Evolutionary conservation across 2,888 invertebrate genomes (phyloP).

Genomic region (Tetropium fuscum): DNA sequence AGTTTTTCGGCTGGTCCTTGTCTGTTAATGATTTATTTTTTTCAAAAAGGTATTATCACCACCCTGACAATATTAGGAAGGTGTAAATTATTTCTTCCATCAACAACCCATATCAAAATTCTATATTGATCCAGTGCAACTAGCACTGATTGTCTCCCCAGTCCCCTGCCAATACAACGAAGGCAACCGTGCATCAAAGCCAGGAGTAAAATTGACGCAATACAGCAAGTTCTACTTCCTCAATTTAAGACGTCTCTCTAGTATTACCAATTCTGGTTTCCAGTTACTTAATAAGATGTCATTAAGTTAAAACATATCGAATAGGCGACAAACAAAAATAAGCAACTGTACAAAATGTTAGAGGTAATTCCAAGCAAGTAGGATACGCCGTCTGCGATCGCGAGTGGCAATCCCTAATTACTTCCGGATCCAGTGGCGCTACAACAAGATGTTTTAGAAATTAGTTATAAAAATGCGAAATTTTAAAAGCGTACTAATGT

Average conservation of each 20-base stretch:
- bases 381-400: neutral
- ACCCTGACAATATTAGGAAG: too few relatives aligned
- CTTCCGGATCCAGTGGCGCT: neutral
- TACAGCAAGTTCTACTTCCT: constrained; percentile 4
- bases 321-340: neutral
- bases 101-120: too few relatives aligned
- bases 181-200: constrained; percentile 7
- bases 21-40: too few relatives aligned
- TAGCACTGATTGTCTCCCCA: too few relatives aligned
- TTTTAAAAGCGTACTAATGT: neutral
- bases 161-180: too few relatives aligned
- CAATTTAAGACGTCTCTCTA: constrained; percentile 6
- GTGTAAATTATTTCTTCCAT: too few relatives aligned
- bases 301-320: constrained; percentile 9
- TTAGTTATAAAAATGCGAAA: too few relatives aligned
- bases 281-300: constrained; percentile 16
- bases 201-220: neutral
- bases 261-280: constrained; percentile 3
- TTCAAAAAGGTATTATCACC: too few relatives aligned
- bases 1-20: too few relatives aligned
- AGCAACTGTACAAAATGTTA: neutral
- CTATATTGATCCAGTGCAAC: too few relatives aligned
- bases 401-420: neutral
- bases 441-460: too few relatives aligned
- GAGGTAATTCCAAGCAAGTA: neutral